Percentiles rank a stretch among this genome's conserved stretches.
Conservation (phyloP, 2,888 invertebrate genomes). For the Torymus texanus region DNA sequence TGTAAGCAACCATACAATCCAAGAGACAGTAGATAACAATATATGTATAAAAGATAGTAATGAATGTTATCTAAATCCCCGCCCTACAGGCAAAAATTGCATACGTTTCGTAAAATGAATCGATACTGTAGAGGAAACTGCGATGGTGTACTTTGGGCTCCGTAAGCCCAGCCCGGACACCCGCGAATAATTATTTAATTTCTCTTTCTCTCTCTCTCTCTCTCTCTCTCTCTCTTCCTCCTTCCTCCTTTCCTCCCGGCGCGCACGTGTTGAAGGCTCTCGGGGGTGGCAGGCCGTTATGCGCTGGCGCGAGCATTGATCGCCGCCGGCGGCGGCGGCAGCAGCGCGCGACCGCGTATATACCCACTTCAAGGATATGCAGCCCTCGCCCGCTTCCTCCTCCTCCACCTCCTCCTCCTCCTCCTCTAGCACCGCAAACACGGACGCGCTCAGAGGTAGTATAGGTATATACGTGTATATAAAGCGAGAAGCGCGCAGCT, state of each 20-base stretch:
- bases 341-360: slow-evolving; percentile 23
- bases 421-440: slow-evolving; percentile 7
- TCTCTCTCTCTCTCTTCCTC: too few relatives aligned
- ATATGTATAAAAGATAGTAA: too few relatives aligned
- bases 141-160: too few relatives aligned
- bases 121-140: too few relatives aligned
- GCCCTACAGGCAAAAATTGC: too few relatives aligned
- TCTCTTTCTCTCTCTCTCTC: slow-evolving; percentile 57
- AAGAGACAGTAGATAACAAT: too few relatives aligned
- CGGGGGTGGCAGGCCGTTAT: not conserved
- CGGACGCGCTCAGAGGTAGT: not conserved
- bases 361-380: slow-evolving; percentile 48
- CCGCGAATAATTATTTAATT: too few relatives aligned
- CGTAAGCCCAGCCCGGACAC: too few relatives aligned
- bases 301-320: slow-evolving; percentile 1
- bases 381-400: not conserved
- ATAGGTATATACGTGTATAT: not conserved
- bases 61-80: too few relatives aligned
- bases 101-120: too few relatives aligned
- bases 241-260: slow-evolving; percentile 60
- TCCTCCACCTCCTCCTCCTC: slow-evolving; percentile 1
- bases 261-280: slow-evolving; percentile 53
- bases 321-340: not conserved
- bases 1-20: too few relatives aligned
- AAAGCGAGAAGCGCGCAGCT: not conserved